These are phyloP conservation scores for Cheirogaleus medius DNA, from an alignment of 2,113 vertebrate genomes.

Conservation along the genomic window DNA sequence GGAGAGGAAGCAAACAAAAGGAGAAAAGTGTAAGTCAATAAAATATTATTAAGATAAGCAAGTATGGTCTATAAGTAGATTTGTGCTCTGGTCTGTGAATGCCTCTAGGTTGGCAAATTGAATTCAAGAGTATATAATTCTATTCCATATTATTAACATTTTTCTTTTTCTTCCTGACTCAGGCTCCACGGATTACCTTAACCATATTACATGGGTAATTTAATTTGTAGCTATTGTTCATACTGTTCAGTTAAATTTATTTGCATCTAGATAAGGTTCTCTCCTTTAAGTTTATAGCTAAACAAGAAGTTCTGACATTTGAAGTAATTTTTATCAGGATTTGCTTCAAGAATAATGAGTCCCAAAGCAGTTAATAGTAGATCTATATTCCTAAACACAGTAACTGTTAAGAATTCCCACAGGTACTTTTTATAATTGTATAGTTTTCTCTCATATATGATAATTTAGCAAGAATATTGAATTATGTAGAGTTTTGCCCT, in stretches of 20 bases:
- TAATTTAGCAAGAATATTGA: slow-evolving; percentile 13
- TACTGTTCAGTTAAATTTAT: slow-evolving; percentile 42
- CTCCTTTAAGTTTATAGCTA: not conserved
- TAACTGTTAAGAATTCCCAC: not conserved
- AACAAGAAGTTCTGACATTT: slow-evolving; percentile 34
- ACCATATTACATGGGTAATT: slow-evolving; percentile 47
- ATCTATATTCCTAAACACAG: not conserved
- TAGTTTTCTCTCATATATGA: slow-evolving; percentile 15
- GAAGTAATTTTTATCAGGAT: slow-evolving; percentile 58
- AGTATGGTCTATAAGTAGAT: slow-evolving; percentile 59
- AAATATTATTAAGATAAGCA: slow-evolving; percentile 55
- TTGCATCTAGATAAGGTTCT: slow-evolving; percentile 26
- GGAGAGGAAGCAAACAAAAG: slow-evolving; percentile 33
- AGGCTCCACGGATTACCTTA: slow-evolving; percentile 59
- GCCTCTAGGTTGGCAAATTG: slow-evolving; percentile 60
- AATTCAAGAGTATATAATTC: slow-evolving; percentile 64
- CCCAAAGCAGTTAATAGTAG: not conserved
- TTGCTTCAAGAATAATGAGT: not conserved
- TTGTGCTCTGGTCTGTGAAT: slow-evolving; percentile 55
- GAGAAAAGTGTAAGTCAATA: slow-evolving; percentile 51
- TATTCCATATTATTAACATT: slow-evolving; percentile 70
- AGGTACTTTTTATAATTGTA: not conserved
- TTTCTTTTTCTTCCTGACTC: slow-evolving; percentile 67
- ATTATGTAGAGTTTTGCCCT: not conserved
- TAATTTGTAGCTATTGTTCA: slow-evolving; percentile 52